Conservation (phyloP, 2,888 invertebrate genomes). For the Cryptops parisi region DNA sequence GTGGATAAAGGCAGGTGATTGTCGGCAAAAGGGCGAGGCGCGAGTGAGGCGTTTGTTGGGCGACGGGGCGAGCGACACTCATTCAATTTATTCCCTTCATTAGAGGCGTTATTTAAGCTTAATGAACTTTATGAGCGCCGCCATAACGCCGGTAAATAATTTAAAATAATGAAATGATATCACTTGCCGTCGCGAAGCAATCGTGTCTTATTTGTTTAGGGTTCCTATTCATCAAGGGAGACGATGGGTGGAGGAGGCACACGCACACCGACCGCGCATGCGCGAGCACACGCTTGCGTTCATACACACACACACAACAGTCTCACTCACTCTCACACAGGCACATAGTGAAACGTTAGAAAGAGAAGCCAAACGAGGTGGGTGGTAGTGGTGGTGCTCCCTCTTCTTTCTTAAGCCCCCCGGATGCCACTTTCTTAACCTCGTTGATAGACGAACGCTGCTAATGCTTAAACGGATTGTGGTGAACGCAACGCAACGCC, state of each 20-base stretch:
- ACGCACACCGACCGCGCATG: neutral
- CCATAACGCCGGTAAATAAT: constrained; percentile 25
- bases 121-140: constrained; percentile 21
- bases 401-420: no score
- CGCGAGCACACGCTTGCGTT: no score
- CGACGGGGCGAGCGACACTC: constrained; percentile 21
- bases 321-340: no score
- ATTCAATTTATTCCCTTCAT: constrained; percentile 28
- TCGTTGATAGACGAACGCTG: no score
- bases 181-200: constrained; percentile 21
- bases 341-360: no score
- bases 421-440: no score
- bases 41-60: constrained; percentile 1
- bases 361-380: no score
- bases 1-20: constrained; percentile 12
- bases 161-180: constrained; percentile 27
- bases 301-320: no score
- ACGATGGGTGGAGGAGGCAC: neutral
- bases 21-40: constrained; percentile 2
- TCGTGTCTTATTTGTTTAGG: constrained; percentile 15
- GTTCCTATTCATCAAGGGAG: constrained; percentile 7
- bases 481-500: no score
- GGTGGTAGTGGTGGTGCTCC: no score
- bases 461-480: no score
- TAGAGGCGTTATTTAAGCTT: constrained; percentile 25